A percentile compares a stretch with the other conserved stretches of the same genome.
phyloP scores from a whole-genome alignment of 1,140 invertebrate genomes.

The Paralvinella palmiformis region DNA sequence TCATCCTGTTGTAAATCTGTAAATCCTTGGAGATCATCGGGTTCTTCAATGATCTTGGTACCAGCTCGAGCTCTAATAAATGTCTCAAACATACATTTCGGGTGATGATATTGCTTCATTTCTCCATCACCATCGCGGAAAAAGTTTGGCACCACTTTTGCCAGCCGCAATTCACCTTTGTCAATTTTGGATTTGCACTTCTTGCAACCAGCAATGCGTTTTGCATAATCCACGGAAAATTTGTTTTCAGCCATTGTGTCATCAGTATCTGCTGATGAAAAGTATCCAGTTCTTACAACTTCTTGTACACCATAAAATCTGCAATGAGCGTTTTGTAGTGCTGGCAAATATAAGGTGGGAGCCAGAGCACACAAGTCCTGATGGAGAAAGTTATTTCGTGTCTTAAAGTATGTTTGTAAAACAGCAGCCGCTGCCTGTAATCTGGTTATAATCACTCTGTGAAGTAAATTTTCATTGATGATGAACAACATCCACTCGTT shows the following conservation, averaged over 20 bases:
- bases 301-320: too few species aligned
- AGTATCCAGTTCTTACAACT: too few species aligned
- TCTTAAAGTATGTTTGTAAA: too few species aligned
- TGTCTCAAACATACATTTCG: conserved; percentile 71
- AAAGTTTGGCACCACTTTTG: conserved; percentile 67
- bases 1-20: conserved; percentile 62
- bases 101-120: conserved; percentile 82
- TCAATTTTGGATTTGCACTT: conserved; percentile 76
- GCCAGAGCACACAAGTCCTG: too few species aligned
- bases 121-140: conserved; percentile 68
- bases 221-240: conserved; percentile 61
- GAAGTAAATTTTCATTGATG: too few species aligned
- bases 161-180: conserved; percentile 65
- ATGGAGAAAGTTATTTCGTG: too few species aligned
- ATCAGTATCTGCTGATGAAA: too few species aligned
- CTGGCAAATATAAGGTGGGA: too few species aligned
- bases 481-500: too few species aligned
- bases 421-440: too few species aligned
- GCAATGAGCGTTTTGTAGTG: too few species aligned
- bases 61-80: conserved; percentile 70
- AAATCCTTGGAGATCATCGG: conserved; percentile 75
- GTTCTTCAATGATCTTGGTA: conserved; percentile 73
- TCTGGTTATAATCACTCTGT: too few species aligned
- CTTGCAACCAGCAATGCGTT: conserved; percentile 75
- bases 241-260: conserved; percentile 12